phyloP scores from a whole-genome alignment of 1,140 invertebrate genomes.

The Belonocnema kinseyi region DNA sequence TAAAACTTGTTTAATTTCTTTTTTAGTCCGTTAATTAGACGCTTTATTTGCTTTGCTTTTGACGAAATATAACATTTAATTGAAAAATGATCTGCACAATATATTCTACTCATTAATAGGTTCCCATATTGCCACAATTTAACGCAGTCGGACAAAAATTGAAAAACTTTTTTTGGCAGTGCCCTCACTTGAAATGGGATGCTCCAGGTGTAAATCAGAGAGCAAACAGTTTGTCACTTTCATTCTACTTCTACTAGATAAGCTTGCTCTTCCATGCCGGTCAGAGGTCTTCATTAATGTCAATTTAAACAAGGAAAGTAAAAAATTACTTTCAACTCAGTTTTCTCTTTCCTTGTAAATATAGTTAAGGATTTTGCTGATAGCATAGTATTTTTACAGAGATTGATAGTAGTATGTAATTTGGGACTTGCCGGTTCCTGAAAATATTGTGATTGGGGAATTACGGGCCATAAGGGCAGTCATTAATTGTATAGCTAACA shows the following conservation, averaged over 20 bases:
- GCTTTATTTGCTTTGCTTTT: too few relatives aligned
- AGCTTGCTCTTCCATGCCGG: neutral
- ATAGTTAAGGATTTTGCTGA: neutral
- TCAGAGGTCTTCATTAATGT: neutral
- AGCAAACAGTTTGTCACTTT: slow-evolving; percentile 29
- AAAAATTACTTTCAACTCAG: slow-evolving; percentile 6
- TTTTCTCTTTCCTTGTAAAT: neutral
- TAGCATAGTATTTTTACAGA: neutral
- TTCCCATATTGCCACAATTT: too few relatives aligned
- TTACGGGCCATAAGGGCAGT: too few relatives aligned
- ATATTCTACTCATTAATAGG: too few relatives aligned
- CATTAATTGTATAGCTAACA: too few relatives aligned
- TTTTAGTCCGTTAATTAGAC: too few relatives aligned
- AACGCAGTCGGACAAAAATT: too few relatives aligned
- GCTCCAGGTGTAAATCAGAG: neutral
- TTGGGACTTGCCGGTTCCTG: neutral
- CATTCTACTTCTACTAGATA: slow-evolving; percentile 2
- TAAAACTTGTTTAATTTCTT: too few relatives aligned
- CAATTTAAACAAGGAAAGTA: neutral
- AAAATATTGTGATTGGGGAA: neutral
- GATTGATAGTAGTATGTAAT: neutral
- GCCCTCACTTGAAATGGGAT: too few relatives aligned
- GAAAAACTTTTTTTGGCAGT: too few relatives aligned
- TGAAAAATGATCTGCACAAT: too few relatives aligned
- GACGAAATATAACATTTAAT: too few relatives aligned